A percentile compares a stretch with the other conserved stretches of the same genome.
Conservation (phyloP, 2,888 invertebrate genomes). For the Zhengitettix transpicula region DNA sequence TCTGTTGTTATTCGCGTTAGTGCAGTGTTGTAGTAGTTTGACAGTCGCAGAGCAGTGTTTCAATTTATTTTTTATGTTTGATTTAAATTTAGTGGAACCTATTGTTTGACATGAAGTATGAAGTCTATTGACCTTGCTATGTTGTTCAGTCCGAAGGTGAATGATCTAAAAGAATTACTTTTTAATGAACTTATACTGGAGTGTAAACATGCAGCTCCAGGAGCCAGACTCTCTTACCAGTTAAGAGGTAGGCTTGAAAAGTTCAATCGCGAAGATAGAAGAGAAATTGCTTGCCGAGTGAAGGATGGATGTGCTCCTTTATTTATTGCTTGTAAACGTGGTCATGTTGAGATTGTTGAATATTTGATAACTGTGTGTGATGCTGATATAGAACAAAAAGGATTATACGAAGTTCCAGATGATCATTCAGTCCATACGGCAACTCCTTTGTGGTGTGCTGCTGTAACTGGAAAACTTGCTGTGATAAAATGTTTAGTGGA, state of each 20-base stretch:
- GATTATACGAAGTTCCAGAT: slow-evolving; percentile 68
- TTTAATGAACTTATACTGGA: slow-evolving; percentile 48
- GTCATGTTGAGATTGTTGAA: slow-evolving; percentile 68
- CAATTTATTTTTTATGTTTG: too few species aligned
- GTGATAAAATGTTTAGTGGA: slow-evolving; percentile 62
- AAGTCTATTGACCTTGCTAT: too few species aligned
- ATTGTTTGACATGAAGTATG: too few species aligned
- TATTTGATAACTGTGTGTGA: slow-evolving; percentile 67
- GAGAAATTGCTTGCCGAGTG: slow-evolving; percentile 48
- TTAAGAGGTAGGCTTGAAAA: slow-evolving; percentile 37
- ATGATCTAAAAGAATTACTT: slow-evolving; percentile 26
- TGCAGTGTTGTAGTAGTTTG: too few species aligned
- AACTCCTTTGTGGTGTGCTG: slow-evolving; percentile 84
- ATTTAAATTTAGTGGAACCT: too few species aligned
- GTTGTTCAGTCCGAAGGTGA: too few species aligned
- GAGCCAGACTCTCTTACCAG: slow-evolving; percentile 41
- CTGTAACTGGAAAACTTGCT: slow-evolving; percentile 64
- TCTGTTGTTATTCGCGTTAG: too few species aligned
- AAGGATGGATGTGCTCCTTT: slow-evolving; percentile 67
- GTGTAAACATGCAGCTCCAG: slow-evolving; percentile 48
- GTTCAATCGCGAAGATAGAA: slow-evolving; percentile 40
- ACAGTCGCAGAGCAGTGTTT: too few species aligned
- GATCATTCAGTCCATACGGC: slow-evolving; percentile 66
- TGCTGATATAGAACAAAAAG: slow-evolving; percentile 73
- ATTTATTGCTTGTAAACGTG: slow-evolving; percentile 61